phyloP scores from a whole-genome alignment of 1,140 invertebrate genomes.

The Drosophila dunni region DNA sequence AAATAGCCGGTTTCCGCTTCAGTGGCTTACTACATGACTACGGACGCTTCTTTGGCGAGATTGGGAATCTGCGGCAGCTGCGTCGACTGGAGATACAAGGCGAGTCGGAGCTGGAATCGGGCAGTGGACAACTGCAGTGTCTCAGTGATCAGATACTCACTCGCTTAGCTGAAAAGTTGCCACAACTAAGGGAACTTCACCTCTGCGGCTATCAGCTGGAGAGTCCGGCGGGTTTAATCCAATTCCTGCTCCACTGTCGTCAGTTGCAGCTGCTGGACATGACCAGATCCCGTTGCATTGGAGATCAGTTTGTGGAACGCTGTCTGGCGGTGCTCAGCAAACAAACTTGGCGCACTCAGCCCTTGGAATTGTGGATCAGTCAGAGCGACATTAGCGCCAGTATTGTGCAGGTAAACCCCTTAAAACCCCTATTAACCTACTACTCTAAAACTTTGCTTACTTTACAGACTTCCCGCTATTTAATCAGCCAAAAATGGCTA shows the following conservation, averaged over 20 bases:
- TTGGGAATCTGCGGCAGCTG: slow-evolving; percentile 56
- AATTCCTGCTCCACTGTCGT: slow-evolving; percentile 62
- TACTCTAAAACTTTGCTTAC: neutral
- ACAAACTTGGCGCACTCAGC: slow-evolving; percentile 62
- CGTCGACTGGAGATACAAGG: slow-evolving; percentile 53
- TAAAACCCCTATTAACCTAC: neutral
- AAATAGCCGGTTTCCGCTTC: slow-evolving; percentile 69
- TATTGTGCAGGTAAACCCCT: slow-evolving; percentile 11
- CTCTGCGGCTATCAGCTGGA: slow-evolving; percentile 72
- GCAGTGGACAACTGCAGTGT: slow-evolving; percentile 51
- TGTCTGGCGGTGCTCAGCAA: slow-evolving; percentile 59
- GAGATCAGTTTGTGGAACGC: slow-evolving; percentile 55
- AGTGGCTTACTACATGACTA: slow-evolving; percentile 67
- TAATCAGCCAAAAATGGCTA: slow-evolving; percentile 51
- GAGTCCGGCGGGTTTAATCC: slow-evolving; percentile 53
- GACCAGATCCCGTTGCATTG: slow-evolving; percentile 49
- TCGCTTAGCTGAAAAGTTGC: slow-evolving; percentile 46
- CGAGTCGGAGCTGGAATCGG: slow-evolving; percentile 3
- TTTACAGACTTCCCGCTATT: slow-evolving; percentile 44
- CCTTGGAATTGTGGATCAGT: slow-evolving; percentile 65
- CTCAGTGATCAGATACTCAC: slow-evolving; percentile 60
- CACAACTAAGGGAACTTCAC: slow-evolving; percentile 58
- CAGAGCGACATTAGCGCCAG: slow-evolving; percentile 58
- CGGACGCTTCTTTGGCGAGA: slow-evolving; percentile 62
- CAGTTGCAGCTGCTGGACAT: slow-evolving; percentile 60